phyloP scores from a whole-genome alignment of 2,888 invertebrate species.

The Scrobipalpa atriplicella region DNA sequence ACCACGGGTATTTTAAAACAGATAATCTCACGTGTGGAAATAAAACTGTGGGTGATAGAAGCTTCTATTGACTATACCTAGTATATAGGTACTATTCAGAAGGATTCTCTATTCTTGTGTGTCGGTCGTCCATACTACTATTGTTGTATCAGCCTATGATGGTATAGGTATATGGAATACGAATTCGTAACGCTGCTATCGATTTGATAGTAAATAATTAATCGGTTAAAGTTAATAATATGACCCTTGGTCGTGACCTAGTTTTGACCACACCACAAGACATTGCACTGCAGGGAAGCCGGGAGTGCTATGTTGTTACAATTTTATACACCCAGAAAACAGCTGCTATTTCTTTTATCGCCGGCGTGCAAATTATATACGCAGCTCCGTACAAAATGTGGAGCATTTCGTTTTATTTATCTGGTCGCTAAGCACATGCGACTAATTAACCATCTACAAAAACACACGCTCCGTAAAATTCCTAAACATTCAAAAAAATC shows the following conservation, averaged over 20 bases:
- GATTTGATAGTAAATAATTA: neutral
- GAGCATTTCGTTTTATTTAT: constrained; percentile 61
- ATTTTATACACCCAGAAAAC: constrained; percentile 32
- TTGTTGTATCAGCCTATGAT: too few relatives aligned
- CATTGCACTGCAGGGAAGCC: constrained; percentile 20
- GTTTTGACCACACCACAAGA: constrained; percentile 5
- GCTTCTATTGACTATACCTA: neutral
- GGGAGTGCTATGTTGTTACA: constrained; percentile 13
- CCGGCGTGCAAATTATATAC: constrained; percentile 44
- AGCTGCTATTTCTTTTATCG: constrained; percentile 52
- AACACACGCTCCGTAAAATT: neutral
- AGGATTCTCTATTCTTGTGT: neutral
- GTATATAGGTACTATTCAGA: neutral
- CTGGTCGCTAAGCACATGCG: constrained; percentile 46
- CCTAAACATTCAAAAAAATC: neutral
- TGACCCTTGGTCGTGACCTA: constrained; percentile 2
- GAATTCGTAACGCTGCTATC: too few relatives aligned
- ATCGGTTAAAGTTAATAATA: neutral
- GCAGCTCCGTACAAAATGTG: constrained; percentile 50
- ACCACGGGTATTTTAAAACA: constrained; percentile 29
- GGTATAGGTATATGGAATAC: too few relatives aligned
- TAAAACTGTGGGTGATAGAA: constrained; percentile 22
- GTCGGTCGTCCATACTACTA: too few relatives aligned
- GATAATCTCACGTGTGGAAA: constrained; percentile 28
- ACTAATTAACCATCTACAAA: constrained; percentile 15